Evolutionary conservation across 2,797 vertebrate genomes (phyloP).

Genomic region (Helarctos malayanus): DNA sequence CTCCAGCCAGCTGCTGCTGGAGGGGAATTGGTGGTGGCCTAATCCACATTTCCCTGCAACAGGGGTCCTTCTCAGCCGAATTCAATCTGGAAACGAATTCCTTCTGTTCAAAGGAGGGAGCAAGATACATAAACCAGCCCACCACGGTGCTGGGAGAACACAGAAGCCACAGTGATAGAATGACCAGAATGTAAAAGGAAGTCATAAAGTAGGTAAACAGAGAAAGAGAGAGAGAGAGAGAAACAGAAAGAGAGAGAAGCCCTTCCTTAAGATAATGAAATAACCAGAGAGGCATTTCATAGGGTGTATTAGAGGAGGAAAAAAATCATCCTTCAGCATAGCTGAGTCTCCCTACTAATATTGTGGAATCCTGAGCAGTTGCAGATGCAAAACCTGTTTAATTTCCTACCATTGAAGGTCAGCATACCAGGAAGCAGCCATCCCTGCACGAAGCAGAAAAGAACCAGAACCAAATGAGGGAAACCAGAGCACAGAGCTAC

Average conservation of each 20-base stretch:
- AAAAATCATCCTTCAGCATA: background rate
- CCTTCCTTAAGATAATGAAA: background rate
- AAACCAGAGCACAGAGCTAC: background rate
- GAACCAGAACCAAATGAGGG: background rate
- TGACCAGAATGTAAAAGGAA: background rate
- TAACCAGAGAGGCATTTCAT: background rate
- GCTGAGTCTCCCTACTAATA: background rate
- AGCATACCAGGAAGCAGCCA: background rate
- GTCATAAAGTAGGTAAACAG: conserved; percentile 1
- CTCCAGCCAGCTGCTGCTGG: background rate
- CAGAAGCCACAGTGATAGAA: background rate
- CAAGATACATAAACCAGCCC: background rate
- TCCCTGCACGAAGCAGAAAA: background rate
- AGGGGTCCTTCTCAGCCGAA: background rate
- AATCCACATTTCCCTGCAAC: background rate
- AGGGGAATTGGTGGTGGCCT: background rate
- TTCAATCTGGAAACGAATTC: background rate
- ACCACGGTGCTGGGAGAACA: background rate
- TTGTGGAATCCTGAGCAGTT: background rate
- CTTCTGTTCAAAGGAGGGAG: background rate
- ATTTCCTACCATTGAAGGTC: background rate
- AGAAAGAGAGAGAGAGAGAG: background rate
- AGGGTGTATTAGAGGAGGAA: background rate
- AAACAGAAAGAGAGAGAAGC: background rate
- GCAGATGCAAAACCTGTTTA: background rate